A percentile compares a stretch with the other conserved stretches of the same genome.
phyloP scores from a whole-genome alignment of 2,113 vertebrate species.

The Catharus bicknelli region DNA sequence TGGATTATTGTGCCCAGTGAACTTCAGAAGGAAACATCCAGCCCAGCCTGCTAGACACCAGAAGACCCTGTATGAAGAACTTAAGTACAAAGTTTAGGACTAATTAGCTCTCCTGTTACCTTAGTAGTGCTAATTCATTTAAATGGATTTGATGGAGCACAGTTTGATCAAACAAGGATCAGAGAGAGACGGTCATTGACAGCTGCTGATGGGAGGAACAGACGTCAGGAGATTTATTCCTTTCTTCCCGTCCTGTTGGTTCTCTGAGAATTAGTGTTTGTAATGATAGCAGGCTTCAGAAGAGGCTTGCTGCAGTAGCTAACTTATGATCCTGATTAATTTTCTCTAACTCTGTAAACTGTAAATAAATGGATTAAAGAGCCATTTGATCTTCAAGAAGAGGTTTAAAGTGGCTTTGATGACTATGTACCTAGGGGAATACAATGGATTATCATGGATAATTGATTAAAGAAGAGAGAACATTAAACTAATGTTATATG shows the following conservation, averaged over 20 bases:
- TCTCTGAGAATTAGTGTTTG: conserved; percentile 45
- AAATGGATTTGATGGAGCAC: conserved; percentile 34
- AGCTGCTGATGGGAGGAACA: background rate
- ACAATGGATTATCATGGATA: conserved; percentile 72
- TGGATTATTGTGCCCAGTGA: background rate
- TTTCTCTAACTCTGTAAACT: conserved; percentile 70
- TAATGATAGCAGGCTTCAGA: conserved; percentile 32
- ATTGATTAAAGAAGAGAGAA: conserved; percentile 65
- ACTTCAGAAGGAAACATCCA: conserved; percentile 24
- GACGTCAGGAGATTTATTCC: conserved; percentile 12
- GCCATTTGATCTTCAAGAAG: conserved; percentile 77
- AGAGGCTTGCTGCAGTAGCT: conserved; percentile 50
- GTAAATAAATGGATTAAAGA: conserved; percentile 77
- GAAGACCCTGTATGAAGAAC: conserved; percentile 1
- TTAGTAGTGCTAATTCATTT: conserved; percentile 58
- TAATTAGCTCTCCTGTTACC: conserved; percentile 58
- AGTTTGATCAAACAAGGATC: conserved; percentile 4
- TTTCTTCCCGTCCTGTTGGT: conserved; percentile 28
- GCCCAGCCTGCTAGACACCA: background rate
- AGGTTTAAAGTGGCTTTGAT: conserved; percentile 75
- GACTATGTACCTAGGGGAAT: conserved; percentile 67
- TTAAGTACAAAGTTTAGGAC: conserved; percentile 43
- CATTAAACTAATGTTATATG: conserved; percentile 24
- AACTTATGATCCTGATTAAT: conserved; percentile 71
- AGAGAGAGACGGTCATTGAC: background rate